These are phyloP conservation scores for Ochotona princeps DNA, from an alignment of 2,113 vertebrate species.

Conservation along the genomic window DNA sequence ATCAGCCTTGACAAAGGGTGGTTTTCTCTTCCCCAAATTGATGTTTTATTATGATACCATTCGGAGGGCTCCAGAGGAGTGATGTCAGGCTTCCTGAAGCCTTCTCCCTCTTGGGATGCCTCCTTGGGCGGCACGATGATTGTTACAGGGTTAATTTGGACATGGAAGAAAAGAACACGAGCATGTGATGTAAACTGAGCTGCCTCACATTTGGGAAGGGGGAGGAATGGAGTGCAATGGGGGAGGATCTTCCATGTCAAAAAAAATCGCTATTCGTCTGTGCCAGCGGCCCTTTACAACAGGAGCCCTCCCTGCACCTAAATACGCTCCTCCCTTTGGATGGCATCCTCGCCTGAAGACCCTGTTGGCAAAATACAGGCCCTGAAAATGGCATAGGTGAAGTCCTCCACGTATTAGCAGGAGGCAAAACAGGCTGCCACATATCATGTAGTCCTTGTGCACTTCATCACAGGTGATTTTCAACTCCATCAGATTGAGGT, in stretches of 20 bases:
- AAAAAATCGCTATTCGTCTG: constrained; percentile 34
- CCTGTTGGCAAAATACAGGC: constrained; percentile 37
- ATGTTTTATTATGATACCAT: constrained; percentile 64
- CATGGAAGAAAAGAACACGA: constrained; percentile 19
- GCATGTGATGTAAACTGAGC: constrained; percentile 21
- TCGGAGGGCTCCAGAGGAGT: constrained; percentile 10
- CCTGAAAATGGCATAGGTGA: constrained; percentile 39
- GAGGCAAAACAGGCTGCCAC: not conserved
- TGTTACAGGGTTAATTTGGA: constrained; percentile 56
- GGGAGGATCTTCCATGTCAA: not conserved
- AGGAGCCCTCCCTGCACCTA: not conserved
- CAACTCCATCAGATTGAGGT: constrained; percentile 4
- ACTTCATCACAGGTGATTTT: constrained; percentile 45
- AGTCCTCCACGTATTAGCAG: constrained; percentile 44
- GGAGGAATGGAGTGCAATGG: not conserved
- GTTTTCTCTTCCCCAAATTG: constrained; percentile 51
- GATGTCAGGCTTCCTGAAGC: constrained; percentile 25
- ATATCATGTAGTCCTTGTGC: not conserved
- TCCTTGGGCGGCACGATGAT: constrained; percentile 35
- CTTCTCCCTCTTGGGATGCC: constrained; percentile 3
- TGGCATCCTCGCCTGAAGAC: constrained; percentile 41
- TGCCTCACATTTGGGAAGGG: not conserved
- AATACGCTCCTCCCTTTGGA: constrained; percentile 43
- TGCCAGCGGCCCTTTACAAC: constrained; percentile 16
- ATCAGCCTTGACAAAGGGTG: constrained; percentile 50